Evolutionary conservation across 2,888 invertebrate genomes (phyloP), one percentile per base, ranked within the genome.

Genomic region (Caenorhabditis sinica): DNA sequence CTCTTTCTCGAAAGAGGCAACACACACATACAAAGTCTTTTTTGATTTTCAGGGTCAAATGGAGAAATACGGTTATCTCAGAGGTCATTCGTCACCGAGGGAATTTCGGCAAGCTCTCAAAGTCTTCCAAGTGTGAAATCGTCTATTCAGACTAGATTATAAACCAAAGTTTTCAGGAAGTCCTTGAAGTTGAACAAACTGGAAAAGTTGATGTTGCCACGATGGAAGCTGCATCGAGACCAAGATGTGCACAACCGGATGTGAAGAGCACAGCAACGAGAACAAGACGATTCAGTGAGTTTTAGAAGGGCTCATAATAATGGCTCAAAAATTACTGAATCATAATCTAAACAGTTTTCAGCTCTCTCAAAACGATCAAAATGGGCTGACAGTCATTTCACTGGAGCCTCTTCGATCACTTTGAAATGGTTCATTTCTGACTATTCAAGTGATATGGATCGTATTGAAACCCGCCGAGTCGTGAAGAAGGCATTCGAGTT

Each of bases 401-500:
- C 56, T 20, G 87, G 85, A 17, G 72, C 83, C 40, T 66, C 89
- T 53, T 69, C 83, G 20, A 82, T 92, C 11, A 82, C 61, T 11
- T 82, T 92, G 23, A 92, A 88, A 61, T 92, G 92, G 92, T 91
- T 75, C 83, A 89, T 93, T 49, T 83, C 89, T 43, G 89, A 90
- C 60, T 93, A 91, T 85, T 92, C 93, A 15, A 86, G 84, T 45
- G 92, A 93, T 82, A 89, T 93, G 45, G 85, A 88, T n/a, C 68
- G 85, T n/a, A 74, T 84, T 2, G 87, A 85, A 11, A 89, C 91
- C 6, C 65, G 71, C 0, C 25, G 43, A 15, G 88, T 89, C 13
- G 89, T 93, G 33, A 94, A 94, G 63, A 93, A 93, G 75, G 95
- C 95, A 0, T 94, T 96, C 86, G 94, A 94, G 20, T 93, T 95